These are phyloP conservation scores for Anseranas semipalmata DNA, from an alignment of 2,113 vertebrate genomes.

Conservation along the genomic window DNA sequence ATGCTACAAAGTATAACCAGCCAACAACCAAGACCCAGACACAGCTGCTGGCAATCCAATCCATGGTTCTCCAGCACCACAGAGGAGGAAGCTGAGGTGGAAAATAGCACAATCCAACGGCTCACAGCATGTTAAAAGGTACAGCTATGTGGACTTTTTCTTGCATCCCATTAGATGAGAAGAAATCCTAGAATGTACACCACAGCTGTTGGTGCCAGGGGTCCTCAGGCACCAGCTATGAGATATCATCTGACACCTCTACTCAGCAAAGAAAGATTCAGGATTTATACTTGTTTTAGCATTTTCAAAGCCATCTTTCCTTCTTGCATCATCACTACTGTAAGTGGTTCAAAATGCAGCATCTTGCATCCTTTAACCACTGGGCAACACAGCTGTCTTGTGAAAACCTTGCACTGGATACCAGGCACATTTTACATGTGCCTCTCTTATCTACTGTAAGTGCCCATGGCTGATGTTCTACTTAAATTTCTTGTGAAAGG, in stretches of 20 bases:
- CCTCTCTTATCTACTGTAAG: neutral
- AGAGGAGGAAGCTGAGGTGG: neutral
- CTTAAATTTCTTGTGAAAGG: neutral
- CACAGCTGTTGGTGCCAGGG: too few relatives aligned
- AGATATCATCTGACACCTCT: too few relatives aligned
- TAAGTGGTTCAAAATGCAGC: too few relatives aligned
- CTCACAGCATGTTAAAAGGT: neutral
- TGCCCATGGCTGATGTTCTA: neutral
- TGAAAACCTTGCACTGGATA: neutral
- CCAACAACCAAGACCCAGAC: neutral
- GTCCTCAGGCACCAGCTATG: too few relatives aligned
- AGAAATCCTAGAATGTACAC: neutral
- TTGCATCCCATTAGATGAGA: neutral
- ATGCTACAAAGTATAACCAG: neutral
- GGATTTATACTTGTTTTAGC: too few relatives aligned
- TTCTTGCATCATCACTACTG: too few relatives aligned
- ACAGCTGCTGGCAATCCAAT: neutral
- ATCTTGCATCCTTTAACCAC: fast-evolving
- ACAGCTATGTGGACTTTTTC: neutral
- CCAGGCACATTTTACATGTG: neutral
- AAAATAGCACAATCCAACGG: neutral
- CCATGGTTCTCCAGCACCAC: neutral
- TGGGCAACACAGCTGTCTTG: neutral
- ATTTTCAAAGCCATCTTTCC: too few relatives aligned
- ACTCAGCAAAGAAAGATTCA: too few relatives aligned